phyloP scores from a whole-genome alignment of 1,140 invertebrate species.

The Drosophila quadrilineata region DNA sequence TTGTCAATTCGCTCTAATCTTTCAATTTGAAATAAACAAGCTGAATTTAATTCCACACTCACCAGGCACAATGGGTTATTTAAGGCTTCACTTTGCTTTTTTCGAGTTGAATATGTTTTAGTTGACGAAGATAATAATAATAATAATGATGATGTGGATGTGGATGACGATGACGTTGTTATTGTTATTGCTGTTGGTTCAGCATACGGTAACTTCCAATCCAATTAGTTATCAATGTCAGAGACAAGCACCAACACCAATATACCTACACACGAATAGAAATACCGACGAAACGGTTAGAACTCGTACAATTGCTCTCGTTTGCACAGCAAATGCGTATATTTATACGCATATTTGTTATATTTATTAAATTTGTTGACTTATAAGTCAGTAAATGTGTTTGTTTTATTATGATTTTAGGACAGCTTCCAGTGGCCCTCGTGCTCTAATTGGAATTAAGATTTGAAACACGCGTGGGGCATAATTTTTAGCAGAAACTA shows the following conservation, averaged over 20 bases:
- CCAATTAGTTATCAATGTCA: constrained; percentile 44
- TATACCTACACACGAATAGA: too few species aligned
- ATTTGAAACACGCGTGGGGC: constrained; percentile 25
- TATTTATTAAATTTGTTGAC: too few species aligned
- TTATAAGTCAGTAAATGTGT: too few species aligned
- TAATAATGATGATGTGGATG: constrained; percentile 1
- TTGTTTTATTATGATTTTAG: neutral
- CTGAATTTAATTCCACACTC: constrained; percentile 21
- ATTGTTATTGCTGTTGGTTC: neutral
- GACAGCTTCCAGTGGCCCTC: constrained; percentile 42
- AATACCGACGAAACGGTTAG: neutral
- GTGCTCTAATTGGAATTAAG: constrained; percentile 37
- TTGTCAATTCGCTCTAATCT: constrained; percentile 9
- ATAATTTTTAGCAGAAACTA: neutral
- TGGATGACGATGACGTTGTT: constrained; percentile 1
- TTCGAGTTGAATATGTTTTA: constrained; percentile 17
- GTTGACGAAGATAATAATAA: neutral
- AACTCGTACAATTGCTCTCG: neutral
- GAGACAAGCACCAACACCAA: neutral
- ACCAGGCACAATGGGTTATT: constrained; percentile 17
- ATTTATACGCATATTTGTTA: neutral
- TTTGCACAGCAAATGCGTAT: neutral
- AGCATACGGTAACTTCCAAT: constrained; percentile 33
- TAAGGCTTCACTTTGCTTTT: neutral
- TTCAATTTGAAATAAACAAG: constrained; percentile 45